These are phyloP conservation scores for Rapana venosa DNA, from an alignment of 2,888 invertebrate genomes.

Conservation along the genomic window DNA sequence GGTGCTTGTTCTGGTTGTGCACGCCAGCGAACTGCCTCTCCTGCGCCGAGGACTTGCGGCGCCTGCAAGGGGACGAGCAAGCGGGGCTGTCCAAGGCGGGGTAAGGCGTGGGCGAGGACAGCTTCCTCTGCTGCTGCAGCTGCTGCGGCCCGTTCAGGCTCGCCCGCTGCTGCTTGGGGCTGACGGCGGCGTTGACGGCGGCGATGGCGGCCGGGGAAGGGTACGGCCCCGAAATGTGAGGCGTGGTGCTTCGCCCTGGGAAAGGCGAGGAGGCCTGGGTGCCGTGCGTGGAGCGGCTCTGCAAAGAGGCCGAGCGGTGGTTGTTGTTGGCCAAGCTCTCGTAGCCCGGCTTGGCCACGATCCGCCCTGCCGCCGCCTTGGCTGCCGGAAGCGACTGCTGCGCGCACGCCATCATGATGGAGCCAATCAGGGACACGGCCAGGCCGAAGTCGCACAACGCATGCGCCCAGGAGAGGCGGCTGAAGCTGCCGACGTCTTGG, in stretches of 20 bases:
- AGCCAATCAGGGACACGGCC: conserved; percentile 39
- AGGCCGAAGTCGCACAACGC: conserved; percentile 41
- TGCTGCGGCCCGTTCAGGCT: background rate
- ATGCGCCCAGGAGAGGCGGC: conserved; percentile 39
- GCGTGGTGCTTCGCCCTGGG: conserved; percentile 5
- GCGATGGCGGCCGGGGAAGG: conserved; percentile 39
- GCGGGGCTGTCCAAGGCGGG: conserved; percentile 4
- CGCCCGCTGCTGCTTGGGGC: conserved; percentile 36
- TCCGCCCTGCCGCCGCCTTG: conserved; percentile 36
- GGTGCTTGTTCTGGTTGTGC: conserved; percentile 43
- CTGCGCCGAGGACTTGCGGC: conserved; percentile 30
- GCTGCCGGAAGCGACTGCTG: conserved; percentile 43
- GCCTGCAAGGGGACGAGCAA: conserved; percentile 2
- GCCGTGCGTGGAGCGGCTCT: conserved; percentile 36
- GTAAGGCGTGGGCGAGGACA: conserved; percentile 29
- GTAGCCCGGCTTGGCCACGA: conserved; percentile 41
- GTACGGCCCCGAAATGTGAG: conserved; percentile 38
- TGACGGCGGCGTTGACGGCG: conserved; percentile 38
- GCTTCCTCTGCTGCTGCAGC: background rate
- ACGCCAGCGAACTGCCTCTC: conserved; percentile 41
- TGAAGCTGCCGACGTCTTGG: conserved; percentile 14
- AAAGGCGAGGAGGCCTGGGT: conserved; percentile 32
- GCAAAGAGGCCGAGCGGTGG: conserved; percentile 37
- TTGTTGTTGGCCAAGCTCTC: conserved; percentile 41
- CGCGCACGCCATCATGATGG: conserved; percentile 46